These are phyloP conservation scores for Bradypodion pumilum DNA, from an alignment of 2,797 vertebrate genomes.

Conservation along the genomic window DNA sequence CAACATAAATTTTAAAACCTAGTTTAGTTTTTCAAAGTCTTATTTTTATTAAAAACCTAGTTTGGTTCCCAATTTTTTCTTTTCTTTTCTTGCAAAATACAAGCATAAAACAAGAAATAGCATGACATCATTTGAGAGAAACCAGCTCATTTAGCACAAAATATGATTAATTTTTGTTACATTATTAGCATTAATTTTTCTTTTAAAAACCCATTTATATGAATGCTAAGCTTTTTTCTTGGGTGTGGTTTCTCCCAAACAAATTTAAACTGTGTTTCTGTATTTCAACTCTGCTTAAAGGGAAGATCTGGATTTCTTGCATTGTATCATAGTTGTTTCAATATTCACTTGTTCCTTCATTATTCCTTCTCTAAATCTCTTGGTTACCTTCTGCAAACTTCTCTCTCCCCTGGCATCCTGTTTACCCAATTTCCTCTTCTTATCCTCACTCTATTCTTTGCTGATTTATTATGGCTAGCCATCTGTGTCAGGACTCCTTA, in stretches of 20 bases:
- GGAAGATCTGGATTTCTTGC: not conserved
- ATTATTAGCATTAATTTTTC: not conserved
- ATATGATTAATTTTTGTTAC: not conserved
- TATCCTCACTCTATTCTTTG: not conserved
- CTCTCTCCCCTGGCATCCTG: not conserved
- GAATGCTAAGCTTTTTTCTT: not conserved
- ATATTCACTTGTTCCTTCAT: not conserved
- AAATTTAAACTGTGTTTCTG: not conserved
- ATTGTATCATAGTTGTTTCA: conserved; percentile 4
- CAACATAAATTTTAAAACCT: no score
- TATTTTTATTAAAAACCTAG: no score
- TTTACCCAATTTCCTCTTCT: conserved; percentile 21
- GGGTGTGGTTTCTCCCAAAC: no score
- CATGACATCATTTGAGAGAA: not conserved
- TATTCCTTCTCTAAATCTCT: not conserved
- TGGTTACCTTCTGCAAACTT: not conserved
- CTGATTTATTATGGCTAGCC: conserved; percentile 9
- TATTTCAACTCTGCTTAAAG: not conserved
- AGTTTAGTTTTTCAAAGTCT: no score
- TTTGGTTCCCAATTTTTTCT: not conserved
- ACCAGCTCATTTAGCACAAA: not conserved
- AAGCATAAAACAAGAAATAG: not conserved
- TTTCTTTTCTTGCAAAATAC: not conserved
- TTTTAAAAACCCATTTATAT: not conserved
- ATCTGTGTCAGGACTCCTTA: not conserved